Evolutionary conservation across 2,888 invertebrate species (phyloP), one percentile per base, ranked within the genome.

Genomic region (Cephus sareptanus): DNA sequence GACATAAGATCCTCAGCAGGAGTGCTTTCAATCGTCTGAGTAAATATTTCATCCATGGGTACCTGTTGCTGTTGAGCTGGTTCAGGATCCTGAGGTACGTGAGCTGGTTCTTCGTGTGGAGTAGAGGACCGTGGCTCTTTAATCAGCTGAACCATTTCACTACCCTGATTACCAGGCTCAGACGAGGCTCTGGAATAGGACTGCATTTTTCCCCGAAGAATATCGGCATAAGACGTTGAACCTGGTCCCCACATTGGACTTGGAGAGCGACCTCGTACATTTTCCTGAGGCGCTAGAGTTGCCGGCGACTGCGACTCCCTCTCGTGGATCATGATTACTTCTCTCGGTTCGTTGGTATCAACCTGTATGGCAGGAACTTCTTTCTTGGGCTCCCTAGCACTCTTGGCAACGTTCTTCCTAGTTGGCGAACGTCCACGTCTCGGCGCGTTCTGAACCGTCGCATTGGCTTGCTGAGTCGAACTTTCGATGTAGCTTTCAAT

Each of bases 221-320:
- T 95, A 92, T 96, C 96, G 75, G 97, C 96, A 90, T 97, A 97
- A 74, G 96, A 94, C 75, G 95, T 94, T 34, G 95, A 94, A 40
- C 95, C 96, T 4, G 95, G 95, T 73, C 93, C 90, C 96, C 96
- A 96, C 89, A 95, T 94, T 30, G 96, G 96, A 90, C 95, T 95
- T 73, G 94, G 93, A 0, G 95, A 95, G 83, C 95, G 93, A n/a
- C 91, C 89, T 74, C 93, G 91, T 12, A 89, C 83, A 75, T 85
- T 85, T 15, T 90, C 87, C 9, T 85, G 81, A 0, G 90, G 90
- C 69, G 83, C 83, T 70, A 92, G 80, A 71, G 70, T 79, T 75
- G 79, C 79, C 34, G 37, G 34, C 0, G 74, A 69, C 73, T 35
- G 74, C 34, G 56, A 71, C 35, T 76, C 73, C 15, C 30, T 30